Percentiles rank a stretch among this genome's conserved stretches.
These are phyloP conservation scores for Dolichotis patagonum DNA, from an alignment of 2,113 vertebrate genomes.

Conservation along the genomic window DNA sequence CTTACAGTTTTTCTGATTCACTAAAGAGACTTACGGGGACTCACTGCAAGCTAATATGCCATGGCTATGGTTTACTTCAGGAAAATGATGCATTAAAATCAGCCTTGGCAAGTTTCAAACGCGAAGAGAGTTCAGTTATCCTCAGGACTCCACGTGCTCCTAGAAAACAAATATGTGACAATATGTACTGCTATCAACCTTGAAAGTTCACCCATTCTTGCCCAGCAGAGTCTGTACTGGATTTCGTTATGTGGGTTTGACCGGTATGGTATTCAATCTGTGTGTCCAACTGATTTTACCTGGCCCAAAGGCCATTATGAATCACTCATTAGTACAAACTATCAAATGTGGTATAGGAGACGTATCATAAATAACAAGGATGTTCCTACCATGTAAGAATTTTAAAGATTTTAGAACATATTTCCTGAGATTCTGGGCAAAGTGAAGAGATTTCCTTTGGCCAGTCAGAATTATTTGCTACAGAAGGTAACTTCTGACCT, in stretches of 20 bases:
- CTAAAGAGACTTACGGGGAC: background rate
- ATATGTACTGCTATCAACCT: background rate
- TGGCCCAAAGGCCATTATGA: background rate
- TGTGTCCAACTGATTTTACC: background rate
- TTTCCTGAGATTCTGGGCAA: background rate
- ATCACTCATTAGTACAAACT: background rate
- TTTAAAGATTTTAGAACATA: background rate
- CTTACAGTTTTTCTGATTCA: background rate
- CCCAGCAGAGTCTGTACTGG: background rate
- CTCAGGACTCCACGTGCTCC: background rate
- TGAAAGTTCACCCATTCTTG: background rate
- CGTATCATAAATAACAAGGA: background rate
- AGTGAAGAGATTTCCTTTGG: background rate
- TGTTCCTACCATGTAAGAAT: background rate
- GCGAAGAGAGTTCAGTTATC: background rate
- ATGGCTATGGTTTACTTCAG: background rate
- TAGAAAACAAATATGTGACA: background rate
- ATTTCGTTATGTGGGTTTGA: background rate
- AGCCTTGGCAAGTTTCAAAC: background rate
- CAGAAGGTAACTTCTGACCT: background rate
- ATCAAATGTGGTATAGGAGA: background rate
- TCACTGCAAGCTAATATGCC: background rate
- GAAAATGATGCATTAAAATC: background rate
- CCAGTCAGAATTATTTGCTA: background rate
- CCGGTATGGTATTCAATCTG: background rate